phyloP scores from a whole-genome alignment of 2,888 invertebrate genomes.

The Lasioglossum oenotherae region DNA sequence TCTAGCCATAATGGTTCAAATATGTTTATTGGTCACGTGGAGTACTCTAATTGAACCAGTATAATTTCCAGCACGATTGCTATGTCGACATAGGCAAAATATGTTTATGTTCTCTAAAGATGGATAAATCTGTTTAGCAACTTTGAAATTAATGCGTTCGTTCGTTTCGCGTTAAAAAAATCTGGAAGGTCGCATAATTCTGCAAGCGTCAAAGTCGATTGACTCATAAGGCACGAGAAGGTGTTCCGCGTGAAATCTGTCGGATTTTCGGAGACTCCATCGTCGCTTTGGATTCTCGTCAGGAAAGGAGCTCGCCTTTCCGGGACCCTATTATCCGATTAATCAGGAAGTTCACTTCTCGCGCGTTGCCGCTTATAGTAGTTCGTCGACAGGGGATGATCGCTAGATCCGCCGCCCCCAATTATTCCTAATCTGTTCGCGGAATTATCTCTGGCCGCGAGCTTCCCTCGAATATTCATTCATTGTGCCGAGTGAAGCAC shows the following conservation, averaged over 20 bases:
- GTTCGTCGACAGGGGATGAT: slow-evolving; percentile 31
- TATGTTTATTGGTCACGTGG: too few species aligned
- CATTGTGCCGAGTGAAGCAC: neutral
- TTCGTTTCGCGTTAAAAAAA: neutral
- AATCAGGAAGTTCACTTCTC: slow-evolving; percentile 58
- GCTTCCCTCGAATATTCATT: slow-evolving; percentile 32
- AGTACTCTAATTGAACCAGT: too few species aligned
- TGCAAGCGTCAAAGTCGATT: neutral
- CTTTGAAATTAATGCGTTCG: neutral
- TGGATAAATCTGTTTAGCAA: neutral
- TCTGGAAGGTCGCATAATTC: neutral
- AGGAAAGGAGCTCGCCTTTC: slow-evolving; percentile 1
- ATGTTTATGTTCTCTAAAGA: neutral
- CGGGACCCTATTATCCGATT: slow-evolving; percentile 51
- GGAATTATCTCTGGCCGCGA: slow-evolving; percentile 33
- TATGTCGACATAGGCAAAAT: neutral
- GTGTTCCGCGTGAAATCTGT: neutral
- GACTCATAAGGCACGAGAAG: neutral
- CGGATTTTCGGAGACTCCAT: slow-evolving; percentile 11
- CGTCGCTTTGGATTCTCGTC: neutral
- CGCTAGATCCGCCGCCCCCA: slow-evolving; percentile 24
- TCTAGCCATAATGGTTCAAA: too few species aligned
- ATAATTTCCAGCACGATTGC: neutral
- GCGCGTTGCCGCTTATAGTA: slow-evolving; percentile 32
- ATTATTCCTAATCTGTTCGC: slow-evolving; percentile 55